A percentile compares a stretch with the other conserved stretches of the same genome.
Evolutionary conservation across 2,888 invertebrate species (phyloP).

Genomic region (Doris montereyensis): DNA sequence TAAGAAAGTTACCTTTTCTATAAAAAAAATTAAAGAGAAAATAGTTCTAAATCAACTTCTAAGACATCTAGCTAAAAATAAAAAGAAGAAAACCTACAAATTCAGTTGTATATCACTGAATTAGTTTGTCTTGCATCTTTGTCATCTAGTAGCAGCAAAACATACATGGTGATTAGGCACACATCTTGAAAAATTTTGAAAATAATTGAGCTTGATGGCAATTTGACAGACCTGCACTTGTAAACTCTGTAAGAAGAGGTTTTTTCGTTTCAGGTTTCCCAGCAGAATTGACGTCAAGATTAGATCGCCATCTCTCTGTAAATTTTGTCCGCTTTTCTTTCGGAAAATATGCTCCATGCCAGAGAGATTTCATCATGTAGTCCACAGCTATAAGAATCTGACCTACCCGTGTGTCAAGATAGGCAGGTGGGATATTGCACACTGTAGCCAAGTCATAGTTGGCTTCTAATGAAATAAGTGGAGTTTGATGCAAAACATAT

Average conservation of each 20-base stretch:
- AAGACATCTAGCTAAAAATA: too few species aligned
- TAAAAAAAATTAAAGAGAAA: too few species aligned
- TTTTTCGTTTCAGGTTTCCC: constrained; percentile 71
- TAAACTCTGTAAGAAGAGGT: constrained; percentile 69
- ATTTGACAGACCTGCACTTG: constrained; percentile 70
- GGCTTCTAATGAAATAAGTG: constrained; percentile 68
- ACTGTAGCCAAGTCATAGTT: constrained; percentile 71
- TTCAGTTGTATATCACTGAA: too few species aligned
- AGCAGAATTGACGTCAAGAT: constrained; percentile 66
- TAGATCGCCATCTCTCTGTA: constrained; percentile 70
- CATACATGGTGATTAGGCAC: too few species aligned
- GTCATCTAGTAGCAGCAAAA: too few species aligned
- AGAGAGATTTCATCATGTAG: constrained; percentile 72
- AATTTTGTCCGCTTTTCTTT: constrained; percentile 72
- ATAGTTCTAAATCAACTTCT: too few species aligned
- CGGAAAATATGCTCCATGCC: constrained; percentile 72
- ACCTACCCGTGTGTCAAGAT: constrained; percentile 69
- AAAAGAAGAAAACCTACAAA: too few species aligned
- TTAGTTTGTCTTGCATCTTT: too few species aligned
- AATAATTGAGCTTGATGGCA: too few species aligned
- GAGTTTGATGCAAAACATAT: constrained; percentile 71
- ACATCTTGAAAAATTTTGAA: too few species aligned
- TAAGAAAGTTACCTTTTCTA: too few species aligned
- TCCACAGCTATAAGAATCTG: constrained; percentile 70
- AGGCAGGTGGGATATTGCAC: constrained; percentile 71